Percentiles rank a stretch among this genome's conserved stretches.
Conservation (phyloP, 1,140 invertebrate species). For the Sinonovacula constricta region DNA sequence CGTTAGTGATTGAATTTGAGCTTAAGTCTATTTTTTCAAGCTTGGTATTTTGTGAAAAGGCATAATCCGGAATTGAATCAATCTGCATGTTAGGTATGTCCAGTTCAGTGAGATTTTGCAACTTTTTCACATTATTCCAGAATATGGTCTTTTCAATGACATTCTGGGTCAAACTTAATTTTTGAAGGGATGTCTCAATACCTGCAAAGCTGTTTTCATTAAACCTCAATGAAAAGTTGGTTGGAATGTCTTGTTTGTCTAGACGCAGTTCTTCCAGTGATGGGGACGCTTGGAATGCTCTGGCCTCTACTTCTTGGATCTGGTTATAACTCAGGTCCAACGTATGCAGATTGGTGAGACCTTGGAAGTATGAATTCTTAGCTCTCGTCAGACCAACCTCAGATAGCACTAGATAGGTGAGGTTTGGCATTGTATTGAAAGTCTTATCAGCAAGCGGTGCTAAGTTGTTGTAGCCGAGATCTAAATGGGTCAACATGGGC, state of each 20-base stretch:
- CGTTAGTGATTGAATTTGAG: conserved; percentile 50
- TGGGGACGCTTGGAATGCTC: conserved; percentile 53
- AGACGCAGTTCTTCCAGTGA: conserved; percentile 53
- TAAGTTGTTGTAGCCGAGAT: conserved; percentile 91
- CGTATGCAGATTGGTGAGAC: conserved; percentile 50
- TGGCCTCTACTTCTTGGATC: conserved; percentile 49
- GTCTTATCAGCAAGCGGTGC: conserved; percentile 89
- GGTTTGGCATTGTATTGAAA: conserved; percentile 88
- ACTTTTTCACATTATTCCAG: conserved; percentile 53
- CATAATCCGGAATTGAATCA: conserved; percentile 51
- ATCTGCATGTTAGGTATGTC: conserved; percentile 51
- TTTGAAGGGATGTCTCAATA: conserved; percentile 47
- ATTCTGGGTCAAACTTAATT: conserved; percentile 33
- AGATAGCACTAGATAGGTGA: conserved; percentile 92
- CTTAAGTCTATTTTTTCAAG: conserved; percentile 53
- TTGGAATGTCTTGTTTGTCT: conserved; percentile 45
- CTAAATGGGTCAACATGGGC: conserved; percentile 83
- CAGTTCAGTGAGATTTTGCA: conserved; percentile 49
- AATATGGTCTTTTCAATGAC: conserved; percentile 45
- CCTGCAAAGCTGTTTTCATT: conserved; percentile 34
- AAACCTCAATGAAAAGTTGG: background rate
- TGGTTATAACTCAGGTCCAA: conserved; percentile 61
- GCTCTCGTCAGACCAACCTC: conserved; percentile 92
- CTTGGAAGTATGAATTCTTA: conserved; percentile 84
- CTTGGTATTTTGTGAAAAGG: conserved; percentile 51